Evolutionary conservation across 2,113 vertebrate species (phyloP).

Genomic region (Sylvilagus bachmani): DNA sequence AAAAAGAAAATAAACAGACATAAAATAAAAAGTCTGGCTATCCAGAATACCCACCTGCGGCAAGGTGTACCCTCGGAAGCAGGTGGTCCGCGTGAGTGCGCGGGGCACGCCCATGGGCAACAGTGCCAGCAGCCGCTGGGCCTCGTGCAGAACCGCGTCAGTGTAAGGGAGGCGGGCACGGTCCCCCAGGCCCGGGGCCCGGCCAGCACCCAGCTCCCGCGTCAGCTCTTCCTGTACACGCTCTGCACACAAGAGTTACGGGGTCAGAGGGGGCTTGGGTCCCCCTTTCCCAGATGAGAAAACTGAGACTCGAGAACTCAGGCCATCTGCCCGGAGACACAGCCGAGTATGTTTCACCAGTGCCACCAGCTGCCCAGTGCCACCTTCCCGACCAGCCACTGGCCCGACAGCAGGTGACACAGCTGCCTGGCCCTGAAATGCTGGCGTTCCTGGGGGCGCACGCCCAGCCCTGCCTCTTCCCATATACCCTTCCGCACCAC

Average conservation of each 20-base stretch:
- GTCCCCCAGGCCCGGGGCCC: constrained; percentile 73
- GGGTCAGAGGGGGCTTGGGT: not conserved
- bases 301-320: not conserved
- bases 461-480: not conserved
- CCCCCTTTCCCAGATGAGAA: not conserved
- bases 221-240: constrained; percentile 79
- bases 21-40: rapidly evolving
- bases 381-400: not conserved
- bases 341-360: not conserved
- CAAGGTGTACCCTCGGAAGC: constrained; percentile 80
- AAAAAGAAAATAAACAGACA: too few relatives aligned
- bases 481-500: not conserved
- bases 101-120: constrained; percentile 83
- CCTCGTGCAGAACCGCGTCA: constrained; percentile 80
- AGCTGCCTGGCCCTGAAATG: not conserved
- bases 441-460: not conserved
- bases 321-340: not conserved
- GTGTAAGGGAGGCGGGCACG: constrained; percentile 78
- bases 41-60: constrained; percentile 77
- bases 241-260: constrained; percentile 51
- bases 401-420: not conserved
- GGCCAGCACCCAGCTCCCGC: constrained; percentile 70
- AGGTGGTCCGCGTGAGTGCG: constrained; percentile 58
- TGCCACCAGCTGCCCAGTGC: not conserved
- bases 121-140: constrained; percentile 79